Conservation (phyloP, 2,888 invertebrate genomes). For the Pollenia amentaria region DNA sequence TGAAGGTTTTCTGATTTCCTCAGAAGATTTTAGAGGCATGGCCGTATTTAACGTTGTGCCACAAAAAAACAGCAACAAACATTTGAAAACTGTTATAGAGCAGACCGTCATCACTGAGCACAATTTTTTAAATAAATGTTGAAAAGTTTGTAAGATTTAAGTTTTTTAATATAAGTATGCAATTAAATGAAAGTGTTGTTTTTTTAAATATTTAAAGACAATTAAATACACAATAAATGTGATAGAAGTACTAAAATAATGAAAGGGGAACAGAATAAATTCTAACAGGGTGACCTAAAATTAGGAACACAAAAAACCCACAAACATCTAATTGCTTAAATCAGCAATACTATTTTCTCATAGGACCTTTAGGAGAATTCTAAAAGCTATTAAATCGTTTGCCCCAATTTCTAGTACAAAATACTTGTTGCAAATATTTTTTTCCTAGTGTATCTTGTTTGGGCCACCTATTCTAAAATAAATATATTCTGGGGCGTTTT, state of each 20-base stretch:
- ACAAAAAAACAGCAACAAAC: conserved; percentile 1
- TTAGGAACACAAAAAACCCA: not conserved
- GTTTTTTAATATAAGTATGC: conserved; percentile 12
- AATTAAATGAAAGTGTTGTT: conserved; percentile 15
- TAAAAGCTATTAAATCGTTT: too few relatives aligned
- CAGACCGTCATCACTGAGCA: conserved; percentile 14
- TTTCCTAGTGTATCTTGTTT: too few relatives aligned
- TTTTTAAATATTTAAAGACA: not conserved
- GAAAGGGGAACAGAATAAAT: not conserved
- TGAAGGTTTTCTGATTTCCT: not conserved
- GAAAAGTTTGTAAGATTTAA: not conserved
- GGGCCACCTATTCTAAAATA: too few relatives aligned
- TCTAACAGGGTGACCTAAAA: not conserved
- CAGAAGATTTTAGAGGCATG: not conserved
- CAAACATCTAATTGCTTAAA: not conserved
- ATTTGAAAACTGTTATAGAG: not conserved
- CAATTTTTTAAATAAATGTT: conserved; percentile 34
- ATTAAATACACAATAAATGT: not conserved
- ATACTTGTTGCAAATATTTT: too few relatives aligned
- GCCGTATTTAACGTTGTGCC: not conserved
- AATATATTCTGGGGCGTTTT: too few relatives aligned
- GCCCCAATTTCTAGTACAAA: too few relatives aligned
- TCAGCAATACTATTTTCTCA: too few relatives aligned
- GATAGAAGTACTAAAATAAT: conserved; percentile 2
- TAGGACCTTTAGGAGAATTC: too few relatives aligned